Conservation (phyloP, 2,113 vertebrate species). For the Pterophyllum scalare region DNA sequence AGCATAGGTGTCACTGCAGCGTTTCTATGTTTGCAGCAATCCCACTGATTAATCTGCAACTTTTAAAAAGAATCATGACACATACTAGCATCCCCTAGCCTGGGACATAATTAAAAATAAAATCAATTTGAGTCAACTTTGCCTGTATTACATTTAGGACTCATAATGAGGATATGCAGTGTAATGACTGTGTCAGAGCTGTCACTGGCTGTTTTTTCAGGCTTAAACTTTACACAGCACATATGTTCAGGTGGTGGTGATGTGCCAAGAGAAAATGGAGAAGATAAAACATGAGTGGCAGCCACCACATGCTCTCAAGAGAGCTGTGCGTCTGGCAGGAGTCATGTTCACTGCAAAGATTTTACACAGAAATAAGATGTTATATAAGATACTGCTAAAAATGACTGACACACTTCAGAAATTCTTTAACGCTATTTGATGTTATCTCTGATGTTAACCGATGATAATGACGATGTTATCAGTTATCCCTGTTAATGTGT, state of each 20-base stretch:
- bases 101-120: no score
- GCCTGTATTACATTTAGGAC: not conserved
- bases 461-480: not conserved
- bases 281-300: no score
- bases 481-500: not conserved
- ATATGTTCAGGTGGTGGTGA: no score
- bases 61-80: no score
- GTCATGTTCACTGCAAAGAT: not conserved
- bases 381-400: not conserved
- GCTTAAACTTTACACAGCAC: no score
- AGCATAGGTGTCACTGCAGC: not conserved
- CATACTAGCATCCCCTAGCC: no score
- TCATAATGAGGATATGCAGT: not conserved
- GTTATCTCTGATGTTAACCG: not conserved
- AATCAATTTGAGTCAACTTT: not conserved
- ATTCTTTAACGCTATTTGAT: not conserved
- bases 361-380: constrained; percentile 9
- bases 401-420: not conserved
- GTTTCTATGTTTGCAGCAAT: not conserved
- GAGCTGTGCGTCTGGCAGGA: not conserved
- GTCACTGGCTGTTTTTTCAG: no score
- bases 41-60: no score
- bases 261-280: no score
- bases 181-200: not conserved
- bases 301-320: no score